Evolutionary conservation across 2,797 vertebrate genomes (phyloP).

Genomic region (Lagocephalus sceleratus): DNA sequence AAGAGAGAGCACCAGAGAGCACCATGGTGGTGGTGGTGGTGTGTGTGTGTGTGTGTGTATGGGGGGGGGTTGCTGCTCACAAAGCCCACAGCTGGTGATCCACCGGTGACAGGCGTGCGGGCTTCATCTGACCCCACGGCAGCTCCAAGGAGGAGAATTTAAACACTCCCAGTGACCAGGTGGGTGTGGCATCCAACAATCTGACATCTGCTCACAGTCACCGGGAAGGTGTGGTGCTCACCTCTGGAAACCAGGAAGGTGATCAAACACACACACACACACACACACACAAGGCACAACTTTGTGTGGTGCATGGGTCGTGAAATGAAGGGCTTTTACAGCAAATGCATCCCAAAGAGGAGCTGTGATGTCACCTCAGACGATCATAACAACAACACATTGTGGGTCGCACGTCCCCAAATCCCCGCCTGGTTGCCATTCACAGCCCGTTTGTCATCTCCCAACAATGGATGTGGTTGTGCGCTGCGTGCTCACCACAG

Average conservation of each 20-base stretch:
- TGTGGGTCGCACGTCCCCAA: too few species aligned
- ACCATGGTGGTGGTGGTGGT: too few species aligned
- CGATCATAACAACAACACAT: too few species aligned
- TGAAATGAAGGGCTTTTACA: not conserved
- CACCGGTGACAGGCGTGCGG: too few species aligned
- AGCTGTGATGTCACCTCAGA: not conserved
- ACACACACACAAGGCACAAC: not conserved
- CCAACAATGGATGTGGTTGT: too few species aligned
- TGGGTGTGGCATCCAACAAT: not conserved
- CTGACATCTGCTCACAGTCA: not conserved
- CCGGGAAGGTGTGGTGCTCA: slow-evolving; percentile 7
- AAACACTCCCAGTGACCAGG: too few species aligned
- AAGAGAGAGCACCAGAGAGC: too few species aligned
- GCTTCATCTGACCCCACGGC: too few species aligned
- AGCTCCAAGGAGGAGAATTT: too few species aligned
- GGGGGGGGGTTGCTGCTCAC: too few species aligned
- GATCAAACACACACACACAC: not conserved
- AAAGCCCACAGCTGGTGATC: too few species aligned
- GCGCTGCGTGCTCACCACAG: not conserved
- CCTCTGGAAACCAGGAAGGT: not conserved
- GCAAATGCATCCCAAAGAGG: not conserved
- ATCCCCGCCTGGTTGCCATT: not conserved
- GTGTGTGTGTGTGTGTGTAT: too few species aligned
- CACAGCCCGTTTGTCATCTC: not conserved
- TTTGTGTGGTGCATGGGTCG: not conserved